Evolutionary conservation across 2,888 invertebrate genomes (phyloP).

Genomic region (Nymphalis c-album): DNA sequence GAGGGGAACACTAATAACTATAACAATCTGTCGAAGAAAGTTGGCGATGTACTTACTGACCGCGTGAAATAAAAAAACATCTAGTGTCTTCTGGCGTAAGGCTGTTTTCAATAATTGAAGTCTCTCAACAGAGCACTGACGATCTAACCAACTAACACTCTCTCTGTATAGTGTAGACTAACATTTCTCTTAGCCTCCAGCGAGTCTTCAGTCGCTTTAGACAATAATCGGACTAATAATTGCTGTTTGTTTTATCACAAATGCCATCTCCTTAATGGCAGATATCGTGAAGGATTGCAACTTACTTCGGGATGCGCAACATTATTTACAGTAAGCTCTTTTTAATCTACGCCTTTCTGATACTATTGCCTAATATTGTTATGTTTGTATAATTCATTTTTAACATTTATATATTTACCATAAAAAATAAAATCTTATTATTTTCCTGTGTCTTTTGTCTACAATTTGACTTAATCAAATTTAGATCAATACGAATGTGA

Average conservation of each 20-base stretch:
- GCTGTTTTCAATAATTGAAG: no score
- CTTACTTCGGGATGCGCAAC: neutral
- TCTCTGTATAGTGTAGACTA: neutral
- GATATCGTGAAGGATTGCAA: conserved; percentile 15
- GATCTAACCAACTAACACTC: no score
- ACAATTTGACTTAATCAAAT: no score
- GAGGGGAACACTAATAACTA: no score
- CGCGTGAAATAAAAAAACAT: no score
- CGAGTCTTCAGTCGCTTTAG: neutral
- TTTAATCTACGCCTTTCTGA: neutral
- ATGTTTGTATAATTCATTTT: neutral
- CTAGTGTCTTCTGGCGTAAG: no score
- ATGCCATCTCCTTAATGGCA: conserved; percentile 16
- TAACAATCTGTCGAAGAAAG: no score
- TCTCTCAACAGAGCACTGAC: no score
- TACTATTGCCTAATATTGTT: neutral
- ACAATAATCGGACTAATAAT: conserved; percentile 24
- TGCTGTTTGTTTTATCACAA: conserved; percentile 15
- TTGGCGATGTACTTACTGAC: no score
- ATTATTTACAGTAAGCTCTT: neutral
- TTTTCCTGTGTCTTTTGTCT: no score
- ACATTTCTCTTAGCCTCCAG: neutral
- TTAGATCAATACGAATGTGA: no score
- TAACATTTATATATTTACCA: neutral
- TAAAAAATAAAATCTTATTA: neutral